Conservation (phyloP, 2,113 vertebrate species). For the Condylura cristata region DNA sequence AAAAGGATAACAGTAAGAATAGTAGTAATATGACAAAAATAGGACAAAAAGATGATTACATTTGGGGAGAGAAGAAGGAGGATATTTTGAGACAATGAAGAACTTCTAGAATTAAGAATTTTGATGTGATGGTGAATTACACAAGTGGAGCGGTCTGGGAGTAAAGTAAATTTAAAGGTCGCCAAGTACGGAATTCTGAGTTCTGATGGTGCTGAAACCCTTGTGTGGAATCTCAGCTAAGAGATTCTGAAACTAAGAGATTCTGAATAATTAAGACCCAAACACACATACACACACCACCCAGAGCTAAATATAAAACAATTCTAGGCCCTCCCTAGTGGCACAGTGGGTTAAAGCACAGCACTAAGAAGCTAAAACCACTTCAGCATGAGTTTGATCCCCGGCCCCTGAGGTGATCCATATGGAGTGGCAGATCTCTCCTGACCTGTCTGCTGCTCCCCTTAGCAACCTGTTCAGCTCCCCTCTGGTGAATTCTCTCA, state of each 20-base stretch:
- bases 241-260: background rate
- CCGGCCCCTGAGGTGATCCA: too few species aligned
- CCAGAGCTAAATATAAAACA: background rate
- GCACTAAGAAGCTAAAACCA: too few species aligned
- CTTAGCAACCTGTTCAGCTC: too few species aligned
- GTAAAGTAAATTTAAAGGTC: background rate
- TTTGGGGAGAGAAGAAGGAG: background rate
- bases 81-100: background rate
- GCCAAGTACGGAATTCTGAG: background rate
- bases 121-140: background rate
- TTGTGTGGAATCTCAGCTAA: background rate
- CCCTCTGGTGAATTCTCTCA: too few species aligned
- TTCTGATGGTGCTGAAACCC: background rate
- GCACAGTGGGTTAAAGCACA: too few species aligned
- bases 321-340: too few species aligned
- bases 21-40: background rate
- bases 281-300: background rate
- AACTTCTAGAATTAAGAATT: background rate
- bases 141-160: background rate
- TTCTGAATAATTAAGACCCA: slow-evolving; percentile 55
- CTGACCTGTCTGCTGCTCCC: too few species aligned
- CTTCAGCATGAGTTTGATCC: too few species aligned
- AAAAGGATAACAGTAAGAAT: background rate
- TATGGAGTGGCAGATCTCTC: too few species aligned
- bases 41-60: background rate